Percentiles rank a stretch among this genome's conserved stretches.
These are phyloP conservation scores for Oplegnathus fasciatus DNA, from an alignment of 2,113 vertebrate species.

Conservation along the genomic window DNA sequence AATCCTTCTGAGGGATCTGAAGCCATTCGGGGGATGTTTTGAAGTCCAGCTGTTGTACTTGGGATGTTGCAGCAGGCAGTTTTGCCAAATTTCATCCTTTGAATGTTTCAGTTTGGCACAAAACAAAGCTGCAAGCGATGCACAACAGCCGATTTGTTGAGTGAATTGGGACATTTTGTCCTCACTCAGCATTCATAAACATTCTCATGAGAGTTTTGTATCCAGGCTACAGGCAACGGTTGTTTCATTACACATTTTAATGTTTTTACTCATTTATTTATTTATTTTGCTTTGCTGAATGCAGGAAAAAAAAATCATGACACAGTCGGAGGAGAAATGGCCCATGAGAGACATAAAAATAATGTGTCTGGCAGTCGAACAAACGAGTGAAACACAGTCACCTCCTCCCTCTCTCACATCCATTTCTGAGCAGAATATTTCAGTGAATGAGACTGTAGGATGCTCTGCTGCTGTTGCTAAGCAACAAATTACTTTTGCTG, in stretches of 20 bases:
- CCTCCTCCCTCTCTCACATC: constrained; percentile 24
- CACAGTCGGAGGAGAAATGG: constrained; percentile 47
- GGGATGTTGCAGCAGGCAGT: background rate
- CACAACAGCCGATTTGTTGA: background rate
- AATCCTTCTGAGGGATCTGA: constrained; percentile 37
- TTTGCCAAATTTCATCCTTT: background rate
- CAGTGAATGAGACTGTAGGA: constrained; percentile 53
- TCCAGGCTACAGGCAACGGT: constrained; percentile 1
- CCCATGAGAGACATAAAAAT: constrained; percentile 37
- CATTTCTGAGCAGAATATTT: constrained; percentile 52
- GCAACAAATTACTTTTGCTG: constrained; percentile 81
- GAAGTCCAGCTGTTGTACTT: background rate
- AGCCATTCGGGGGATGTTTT: background rate
- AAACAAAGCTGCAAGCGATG: constrained; percentile 14
- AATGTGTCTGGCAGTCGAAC: constrained; percentile 29
- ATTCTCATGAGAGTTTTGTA: constrained; percentile 4
- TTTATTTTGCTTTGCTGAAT: constrained; percentile 39
- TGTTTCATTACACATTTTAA: constrained; percentile 12
- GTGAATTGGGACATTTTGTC: constrained; percentile 59
- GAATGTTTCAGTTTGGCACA: constrained; percentile 5
- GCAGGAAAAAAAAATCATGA: background rate
- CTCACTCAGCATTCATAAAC: constrained; percentile 31
- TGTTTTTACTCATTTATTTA: constrained; percentile 8
- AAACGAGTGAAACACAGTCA: constrained; percentile 32
- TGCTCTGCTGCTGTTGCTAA: constrained; percentile 79